phyloP scores from a whole-genome alignment of 2,797 vertebrate species.

The Acanthornis magna region DNA sequence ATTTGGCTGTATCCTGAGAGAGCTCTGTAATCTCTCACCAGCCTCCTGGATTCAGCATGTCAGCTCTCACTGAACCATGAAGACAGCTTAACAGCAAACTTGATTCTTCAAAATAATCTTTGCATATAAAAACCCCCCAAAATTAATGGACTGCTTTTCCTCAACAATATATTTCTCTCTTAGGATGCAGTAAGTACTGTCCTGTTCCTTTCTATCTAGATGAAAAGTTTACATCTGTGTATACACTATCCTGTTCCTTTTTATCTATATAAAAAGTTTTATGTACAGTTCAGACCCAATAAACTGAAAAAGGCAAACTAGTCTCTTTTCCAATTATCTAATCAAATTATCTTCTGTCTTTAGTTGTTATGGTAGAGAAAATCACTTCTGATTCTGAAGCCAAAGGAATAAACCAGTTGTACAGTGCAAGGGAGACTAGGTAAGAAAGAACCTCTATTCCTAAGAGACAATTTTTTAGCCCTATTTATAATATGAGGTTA shows the following conservation, averaged over 20 bases:
- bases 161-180: neutral
- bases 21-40: neutral
- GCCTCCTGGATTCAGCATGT: neutral
- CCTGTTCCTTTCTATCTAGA: neutral
- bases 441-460: neutral
- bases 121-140: neutral
- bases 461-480: neutral
- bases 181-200: neutral
- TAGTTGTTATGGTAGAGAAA: neutral
- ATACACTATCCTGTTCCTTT: neutral
- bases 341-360: neutral
- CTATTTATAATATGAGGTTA: neutral
- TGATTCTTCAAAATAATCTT: neutral
- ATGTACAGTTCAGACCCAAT: neutral
- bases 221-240: neutral
- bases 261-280: neutral
- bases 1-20: neutral
- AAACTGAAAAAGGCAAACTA: neutral
- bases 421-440: neutral
- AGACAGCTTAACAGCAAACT: conserved; percentile 2
- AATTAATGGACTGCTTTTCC: neutral
- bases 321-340: neutral
- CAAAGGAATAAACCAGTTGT: neutral
- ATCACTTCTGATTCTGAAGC: neutral
- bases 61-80: conserved; percentile 8